phyloP scores from a whole-genome alignment of 2,113 vertebrate species.

The Eleginops maclovinus region DNA sequence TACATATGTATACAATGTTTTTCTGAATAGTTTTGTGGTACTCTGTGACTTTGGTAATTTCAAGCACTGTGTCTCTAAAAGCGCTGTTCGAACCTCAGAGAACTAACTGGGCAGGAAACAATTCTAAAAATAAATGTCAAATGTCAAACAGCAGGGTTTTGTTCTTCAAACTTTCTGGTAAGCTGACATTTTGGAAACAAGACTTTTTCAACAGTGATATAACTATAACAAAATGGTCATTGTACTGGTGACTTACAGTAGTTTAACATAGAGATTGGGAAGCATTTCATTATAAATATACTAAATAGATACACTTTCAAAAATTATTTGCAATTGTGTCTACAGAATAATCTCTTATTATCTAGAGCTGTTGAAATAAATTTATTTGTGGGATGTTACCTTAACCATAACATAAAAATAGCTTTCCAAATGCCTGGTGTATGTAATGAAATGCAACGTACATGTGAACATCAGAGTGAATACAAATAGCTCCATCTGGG shows the following conservation, averaged over 20 bases:
- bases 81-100: not conserved
- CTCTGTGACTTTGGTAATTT: not conserved
- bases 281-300: not conserved
- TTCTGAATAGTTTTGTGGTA: slow-evolving; percentile 5
- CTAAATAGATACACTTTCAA: not conserved
- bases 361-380: not conserved
- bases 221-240: slow-evolving; percentile 15
- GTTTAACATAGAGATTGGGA: too few relatives aligned
- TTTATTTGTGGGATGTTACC: not conserved
- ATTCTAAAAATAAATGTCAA: slow-evolving; percentile 18
- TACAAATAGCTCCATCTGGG: slow-evolving; percentile 63
- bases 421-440: not conserved
- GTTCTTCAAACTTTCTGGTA: slow-evolving; percentile 1
- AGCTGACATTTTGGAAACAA: slow-evolving; percentile 30
- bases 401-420: not conserved
- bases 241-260: not conserved
- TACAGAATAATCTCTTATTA: not conserved
- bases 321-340: not conserved
- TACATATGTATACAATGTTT: not conserved
- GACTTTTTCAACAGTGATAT: slow-evolving; percentile 11
- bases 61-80: not conserved
- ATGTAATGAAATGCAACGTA: not conserved
- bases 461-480: slow-evolving; percentile 63
- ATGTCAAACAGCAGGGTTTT: slow-evolving; percentile 17
- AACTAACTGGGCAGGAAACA: slow-evolving; percentile 8